Evolutionary conservation across 1,140 invertebrate genomes (phyloP), one percentile per base, ranked within the genome.

Genomic region (Procambarus clarkii): DNA sequence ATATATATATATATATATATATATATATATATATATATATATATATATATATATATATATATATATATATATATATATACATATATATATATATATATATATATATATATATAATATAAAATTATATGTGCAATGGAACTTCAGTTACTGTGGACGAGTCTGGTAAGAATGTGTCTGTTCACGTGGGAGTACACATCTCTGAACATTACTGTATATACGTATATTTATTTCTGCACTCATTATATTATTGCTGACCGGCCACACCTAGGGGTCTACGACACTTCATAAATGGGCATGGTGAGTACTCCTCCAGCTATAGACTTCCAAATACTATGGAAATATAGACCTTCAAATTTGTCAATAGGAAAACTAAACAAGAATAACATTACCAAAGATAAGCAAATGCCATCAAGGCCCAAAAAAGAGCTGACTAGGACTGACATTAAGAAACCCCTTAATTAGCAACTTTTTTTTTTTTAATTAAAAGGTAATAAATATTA

Each of bases 281-380:
- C 74, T 79, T 80, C 64, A 3, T 48, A 69, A 76, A 45, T 48
- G 89, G 89, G 83, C 89, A 91, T 86, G 89, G 89, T 91, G 89
- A 91, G 82, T n/a, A 85, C 81, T 79, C 74, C 87, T 81, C 78
- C 87, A 81, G 87, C 45, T 82, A 77, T 15, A 58, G 34, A n/a
- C n/a, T 81, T 81, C 79, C 48, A 81, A 54, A 50, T 81, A 81
- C 58, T 58, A 58, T 81, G 79, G 79, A 81, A 81, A 58, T 80
- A 34, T 64, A 2, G 60, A 58, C 18, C 48, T 81, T 58, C 48
- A 81, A 45, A 81, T 81, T 81, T 81, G 48, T 50, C 79, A 54
- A 54, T 9, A 74, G 69, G 11, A 34, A 86, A 76, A 48, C 21
- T 34, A 1, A 58, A 13, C 11, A 58, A 34, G 71, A 58, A 76